phyloP scores from a whole-genome alignment of 2,113 vertebrate species.

The Mastomys natalensis region DNA sequence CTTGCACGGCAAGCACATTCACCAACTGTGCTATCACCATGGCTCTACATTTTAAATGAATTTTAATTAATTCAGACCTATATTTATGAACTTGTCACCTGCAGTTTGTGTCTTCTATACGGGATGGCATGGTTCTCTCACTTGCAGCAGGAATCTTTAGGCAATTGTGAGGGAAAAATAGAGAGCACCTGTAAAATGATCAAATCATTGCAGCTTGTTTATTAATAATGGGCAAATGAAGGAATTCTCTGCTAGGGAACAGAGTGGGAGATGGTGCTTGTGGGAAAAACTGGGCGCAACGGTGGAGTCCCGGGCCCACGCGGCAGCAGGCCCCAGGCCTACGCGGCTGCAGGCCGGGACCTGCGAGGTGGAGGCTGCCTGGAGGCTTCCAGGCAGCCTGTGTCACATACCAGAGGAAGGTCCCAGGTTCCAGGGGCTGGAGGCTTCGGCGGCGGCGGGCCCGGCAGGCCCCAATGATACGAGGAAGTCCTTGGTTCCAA shows the following conservation, averaged over 20 bases:
- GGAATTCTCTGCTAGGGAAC: not conserved
- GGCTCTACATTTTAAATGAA: not conserved
- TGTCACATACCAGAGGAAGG: too few relatives aligned
- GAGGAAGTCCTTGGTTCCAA: too few relatives aligned
- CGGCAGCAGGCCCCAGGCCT: too few relatives aligned
- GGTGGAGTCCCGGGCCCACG: too few relatives aligned
- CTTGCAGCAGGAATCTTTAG: conserved; percentile 29
- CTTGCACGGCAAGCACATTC: not conserved
- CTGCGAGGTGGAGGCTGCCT: too few relatives aligned
- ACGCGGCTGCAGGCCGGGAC: too few relatives aligned
- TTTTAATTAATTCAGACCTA: conserved; percentile 26
- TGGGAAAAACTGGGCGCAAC: too few relatives aligned
- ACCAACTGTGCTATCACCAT: not conserved
- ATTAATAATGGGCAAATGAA: not conserved
- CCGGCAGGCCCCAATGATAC: too few relatives aligned
- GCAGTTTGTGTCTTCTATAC: not conserved
- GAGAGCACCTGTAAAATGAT: not conserved
- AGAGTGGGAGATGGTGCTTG: not conserved
- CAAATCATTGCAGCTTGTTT: not conserved
- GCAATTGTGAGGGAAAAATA: conserved; percentile 18
- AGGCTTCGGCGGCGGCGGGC: too few relatives aligned
- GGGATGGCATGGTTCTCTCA: not conserved
- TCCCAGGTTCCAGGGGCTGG: too few relatives aligned
- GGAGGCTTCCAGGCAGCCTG: too few relatives aligned
- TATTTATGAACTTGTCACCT: conserved; percentile 19